Evolutionary conservation across 2,888 invertebrate genomes (phyloP).

Genomic region (Chloroclysta siterata): DNA sequence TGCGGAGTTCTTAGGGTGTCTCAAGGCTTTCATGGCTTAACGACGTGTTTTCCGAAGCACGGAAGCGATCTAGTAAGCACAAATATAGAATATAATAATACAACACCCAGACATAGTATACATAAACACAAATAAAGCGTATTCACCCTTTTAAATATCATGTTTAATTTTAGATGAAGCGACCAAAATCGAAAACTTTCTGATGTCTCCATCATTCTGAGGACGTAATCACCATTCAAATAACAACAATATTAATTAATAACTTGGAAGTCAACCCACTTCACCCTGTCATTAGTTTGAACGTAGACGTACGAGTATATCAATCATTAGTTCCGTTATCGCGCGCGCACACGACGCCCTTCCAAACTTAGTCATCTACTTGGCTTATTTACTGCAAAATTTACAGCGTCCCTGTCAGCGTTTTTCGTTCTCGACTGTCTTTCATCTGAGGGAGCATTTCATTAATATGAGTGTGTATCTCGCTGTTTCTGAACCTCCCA

Average conservation of each 20-base stretch:
- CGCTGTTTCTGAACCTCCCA: constrained; percentile 40
- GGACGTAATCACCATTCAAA: constrained; percentile 45
- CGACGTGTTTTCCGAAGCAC: no score
- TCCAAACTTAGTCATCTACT: constrained; percentile 66
- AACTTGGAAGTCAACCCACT: constrained; percentile 82
- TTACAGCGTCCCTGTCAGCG: constrained; percentile 26
- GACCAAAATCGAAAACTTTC: constrained; percentile 5
- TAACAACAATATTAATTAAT: constrained; percentile 82
- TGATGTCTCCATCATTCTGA: constrained; percentile 13
- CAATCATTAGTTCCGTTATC: constrained; percentile 82
- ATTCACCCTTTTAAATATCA: neutral
- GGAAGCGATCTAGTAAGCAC: no score
- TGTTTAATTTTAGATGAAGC: constrained; percentile 6
- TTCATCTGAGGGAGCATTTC: constrained; percentile 41
- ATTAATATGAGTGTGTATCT: constrained; percentile 53
- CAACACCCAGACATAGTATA: no score
- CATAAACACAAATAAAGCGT: no score
- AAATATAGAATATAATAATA: no score
- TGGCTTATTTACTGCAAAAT: constrained; percentile 60
- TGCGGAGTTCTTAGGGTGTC: no score
- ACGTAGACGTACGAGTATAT: constrained; percentile 78
- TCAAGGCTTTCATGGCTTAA: no score
- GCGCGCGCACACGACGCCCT: constrained; percentile 67
- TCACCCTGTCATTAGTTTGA: constrained; percentile 81
- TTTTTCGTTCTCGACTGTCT: constrained; percentile 19